A percentile compares a stretch with the other conserved stretches of the same genome.
phyloP scores from a whole-genome alignment of 2,888 invertebrate genomes.

The Drosophila picticornis region DNA sequence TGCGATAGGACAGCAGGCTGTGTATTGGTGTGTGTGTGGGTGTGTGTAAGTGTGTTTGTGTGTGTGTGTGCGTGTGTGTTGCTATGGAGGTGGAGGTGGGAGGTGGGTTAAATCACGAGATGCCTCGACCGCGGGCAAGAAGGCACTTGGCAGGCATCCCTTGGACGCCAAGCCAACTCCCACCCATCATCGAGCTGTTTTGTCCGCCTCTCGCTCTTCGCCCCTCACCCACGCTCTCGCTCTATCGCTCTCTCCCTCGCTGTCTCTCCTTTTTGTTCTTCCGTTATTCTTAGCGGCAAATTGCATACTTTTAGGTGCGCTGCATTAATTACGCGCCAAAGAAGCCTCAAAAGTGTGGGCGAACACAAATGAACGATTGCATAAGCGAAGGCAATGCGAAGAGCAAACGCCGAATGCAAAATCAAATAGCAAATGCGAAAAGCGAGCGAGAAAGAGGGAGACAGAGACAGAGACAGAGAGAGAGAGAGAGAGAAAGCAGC shows the following conservation, averaged over 20 bases:
- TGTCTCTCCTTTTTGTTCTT: background rate
- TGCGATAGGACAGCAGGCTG: background rate
- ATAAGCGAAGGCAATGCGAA: constrained; percentile 41
- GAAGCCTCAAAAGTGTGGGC: constrained; percentile 59
- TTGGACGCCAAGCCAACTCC: background rate
- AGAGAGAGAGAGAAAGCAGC: background rate
- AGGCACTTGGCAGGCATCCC: constrained; percentile 56
- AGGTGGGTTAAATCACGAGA: constrained; percentile 66
- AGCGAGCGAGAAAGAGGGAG: background rate
- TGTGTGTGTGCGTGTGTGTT: background rate
- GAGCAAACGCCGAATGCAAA: constrained; percentile 1
- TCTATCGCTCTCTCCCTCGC: background rate
- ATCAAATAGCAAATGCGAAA: background rate
- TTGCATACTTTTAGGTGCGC: constrained; percentile 73
- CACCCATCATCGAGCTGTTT: constrained; percentile 1
- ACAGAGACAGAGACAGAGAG: background rate
- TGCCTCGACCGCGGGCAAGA: constrained; percentile 43
- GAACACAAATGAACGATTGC: constrained; percentile 36
- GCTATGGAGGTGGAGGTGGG: background rate
- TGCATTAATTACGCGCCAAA: constrained; percentile 15
- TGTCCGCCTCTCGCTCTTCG: background rate
- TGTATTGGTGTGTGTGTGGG: background rate
- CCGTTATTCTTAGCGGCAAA: background rate
- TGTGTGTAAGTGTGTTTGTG: background rate
- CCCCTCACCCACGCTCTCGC: background rate